Conservation (phyloP, 2,113 vertebrate genomes). For the Noctilio leporinus region DNA sequence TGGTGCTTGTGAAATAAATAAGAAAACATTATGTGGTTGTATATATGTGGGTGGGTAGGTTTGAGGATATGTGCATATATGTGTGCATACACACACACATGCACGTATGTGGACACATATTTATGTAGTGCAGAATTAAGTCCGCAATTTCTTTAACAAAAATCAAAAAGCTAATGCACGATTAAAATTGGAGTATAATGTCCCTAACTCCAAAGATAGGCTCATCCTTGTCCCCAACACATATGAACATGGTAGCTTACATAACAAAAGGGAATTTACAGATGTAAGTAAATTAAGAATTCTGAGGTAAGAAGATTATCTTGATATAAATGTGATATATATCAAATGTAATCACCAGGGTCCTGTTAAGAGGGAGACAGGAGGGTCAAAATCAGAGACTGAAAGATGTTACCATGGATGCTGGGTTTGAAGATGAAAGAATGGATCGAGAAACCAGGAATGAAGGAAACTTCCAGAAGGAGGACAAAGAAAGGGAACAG, state of each 20-base stretch:
- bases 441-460: neutral
- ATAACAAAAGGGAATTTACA: neutral
- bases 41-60: neutral
- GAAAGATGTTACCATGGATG: neutral
- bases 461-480: neutral
- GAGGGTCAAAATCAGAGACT: neutral
- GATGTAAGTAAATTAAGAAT: neutral
- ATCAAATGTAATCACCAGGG: neutral
- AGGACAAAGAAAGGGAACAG: neutral
- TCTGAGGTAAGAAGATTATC: neutral
- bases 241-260: neutral
- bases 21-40: neutral
- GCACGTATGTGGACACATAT: neutral
- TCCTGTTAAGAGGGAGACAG: neutral
- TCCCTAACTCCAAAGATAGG: neutral
- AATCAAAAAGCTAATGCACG: neutral
- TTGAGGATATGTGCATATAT: neutral
- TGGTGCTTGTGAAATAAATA: neutral
- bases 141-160: neutral
- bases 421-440: neutral
- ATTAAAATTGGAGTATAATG: neutral
- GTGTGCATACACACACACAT: neutral
- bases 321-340: too few species aligned
- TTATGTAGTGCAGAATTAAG: neutral
- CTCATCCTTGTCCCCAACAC: neutral